Base-by-base conservation (phyloP, 2,888 invertebrate species). In the Cloeon dipterum region DNA sequence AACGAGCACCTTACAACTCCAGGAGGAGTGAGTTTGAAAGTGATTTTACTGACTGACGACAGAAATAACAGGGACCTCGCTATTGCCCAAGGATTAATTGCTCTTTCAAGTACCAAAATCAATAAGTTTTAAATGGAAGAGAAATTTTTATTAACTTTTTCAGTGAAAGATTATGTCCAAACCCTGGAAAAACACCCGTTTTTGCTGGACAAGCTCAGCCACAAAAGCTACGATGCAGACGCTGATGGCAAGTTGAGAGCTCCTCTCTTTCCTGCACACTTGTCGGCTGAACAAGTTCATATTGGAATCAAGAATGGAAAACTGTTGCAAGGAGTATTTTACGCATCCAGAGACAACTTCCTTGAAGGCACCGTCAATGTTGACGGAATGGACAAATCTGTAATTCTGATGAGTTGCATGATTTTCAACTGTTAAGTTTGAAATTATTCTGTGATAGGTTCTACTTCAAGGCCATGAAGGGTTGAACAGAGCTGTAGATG, bases 401-500 rank as follows among this genome's bases (percentile, higher is more conserved):
- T 86, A 61, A 29, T 34, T 32, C n/a, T 21, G 17, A 32, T n/a
- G 19, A 17, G 3, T 10, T 20, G 4, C 20, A 20, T 34, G n/a
- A n/a, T n/a, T n/a, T n/a, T n/a, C n/a, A n/a, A n/a, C n/a, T n/a
- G 10, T 10, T 8, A 10, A 10, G 19, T 35, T 10, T 14, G 35
- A 42, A 35, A 41, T 33, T 36, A 53, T 50, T n/a, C n/a, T n/a
- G n/a, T n/a, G n/a, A 7, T 45, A 79, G 79, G 66, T 88, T 42
- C 58, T 88, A 5, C 64, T 91, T 16, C 86, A 88, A 70, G 89
- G 91, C 2, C 68, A 77, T 40, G 64, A 68, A 37, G 71, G 82
- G 36, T 67, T 94, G 38, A 98, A 98, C 56, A 68, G 98, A 42
- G 86, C 91, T 3, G 79, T 96, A 1, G 85, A 96, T 53, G 93